Base-by-base conservation (phyloP, 2,797 vertebrate genomes). In the Coregonus suidteri region DNA sequence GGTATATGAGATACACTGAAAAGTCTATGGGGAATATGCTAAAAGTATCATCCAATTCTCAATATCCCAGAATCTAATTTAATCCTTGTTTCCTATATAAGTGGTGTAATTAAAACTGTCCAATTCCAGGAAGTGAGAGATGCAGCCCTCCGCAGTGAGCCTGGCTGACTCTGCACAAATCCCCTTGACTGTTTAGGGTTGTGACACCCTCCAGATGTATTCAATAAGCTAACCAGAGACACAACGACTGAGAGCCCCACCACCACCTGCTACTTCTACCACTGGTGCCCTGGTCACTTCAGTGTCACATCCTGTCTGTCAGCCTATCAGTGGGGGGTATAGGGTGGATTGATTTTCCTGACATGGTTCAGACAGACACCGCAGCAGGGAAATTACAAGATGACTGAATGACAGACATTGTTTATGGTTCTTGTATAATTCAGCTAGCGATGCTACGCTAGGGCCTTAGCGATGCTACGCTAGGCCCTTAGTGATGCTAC, bases 341-440 rank as follows among this genome's bases (percentile, higher is more conserved):
- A 75, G 54, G 75, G 73, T 56, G 54, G 54, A 41, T 41, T 41
- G 41, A 41, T 41, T 9, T 41, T 7, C 41, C 41, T 41, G 41
- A 41, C 41, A 7, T 16, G 16, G 4, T 18, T 18, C 15, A 56
- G 54, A 56, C 18, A 56, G 18, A 18, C 16, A 18, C 18, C 20
- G 4, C 20, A 66, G 1, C 25, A 2, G 64, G 64, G 79, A 79
- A 11, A 47, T 47, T 1, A 47, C 41, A 47, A 47, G 79, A 76
- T 41, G 66, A 66, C 82, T 91, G 90, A 91, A 83, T 85, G 90
- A 90, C 90, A 90, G 85, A 77, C 79, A 69, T 34, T 81, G 85
- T 75, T 83, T 5, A 75, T 59, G 62, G 68, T 65, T 86, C 80
- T 88, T 89, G 78, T 78, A 91, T 93, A 87, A 93, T 91, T 91